Evolutionary conservation across 2,888 invertebrate species (phyloP).

Genomic region (Rhagonycha lutea): DNA sequence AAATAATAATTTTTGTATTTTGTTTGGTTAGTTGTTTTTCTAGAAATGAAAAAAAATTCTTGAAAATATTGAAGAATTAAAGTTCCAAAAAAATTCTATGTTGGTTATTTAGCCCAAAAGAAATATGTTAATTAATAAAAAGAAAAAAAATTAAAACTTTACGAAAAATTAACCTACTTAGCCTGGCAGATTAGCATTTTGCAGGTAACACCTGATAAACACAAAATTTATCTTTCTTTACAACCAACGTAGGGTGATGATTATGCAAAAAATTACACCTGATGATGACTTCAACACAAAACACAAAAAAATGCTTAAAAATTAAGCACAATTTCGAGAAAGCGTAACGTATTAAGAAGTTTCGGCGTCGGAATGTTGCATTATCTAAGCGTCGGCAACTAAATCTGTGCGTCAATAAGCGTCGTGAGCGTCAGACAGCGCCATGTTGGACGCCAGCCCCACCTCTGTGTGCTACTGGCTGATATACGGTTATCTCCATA

Average conservation of each 20-base stretch:
- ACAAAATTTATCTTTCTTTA: background rate
- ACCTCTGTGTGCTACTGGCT: constrained; percentile 39
- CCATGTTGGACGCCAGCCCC: constrained; percentile 52
- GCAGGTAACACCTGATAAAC: background rate
- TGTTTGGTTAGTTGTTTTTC: too few relatives aligned
- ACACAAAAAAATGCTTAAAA: background rate
- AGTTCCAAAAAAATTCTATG: background rate
- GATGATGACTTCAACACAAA: background rate
- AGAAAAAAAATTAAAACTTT: background rate
- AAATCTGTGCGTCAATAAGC: constrained; percentile 29
- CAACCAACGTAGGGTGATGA: background rate
- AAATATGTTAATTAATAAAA: background rate
- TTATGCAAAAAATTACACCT: background rate
- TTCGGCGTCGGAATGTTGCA: constrained; percentile 24
- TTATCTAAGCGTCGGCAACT: constrained; percentile 22
- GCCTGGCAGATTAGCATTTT: background rate
- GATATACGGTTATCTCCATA: constrained; percentile 35
- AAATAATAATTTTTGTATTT: too few relatives aligned
- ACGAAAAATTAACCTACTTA: background rate
- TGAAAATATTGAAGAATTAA: background rate
- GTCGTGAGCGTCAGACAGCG: constrained; percentile 36
- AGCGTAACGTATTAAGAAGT: background rate
- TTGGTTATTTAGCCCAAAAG: background rate
- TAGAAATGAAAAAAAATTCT: too few relatives aligned
- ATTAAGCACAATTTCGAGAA: background rate